These are phyloP conservation scores for Chloroceryle inda DNA, from an alignment of 2,797 vertebrate genomes.

Conservation along the genomic window DNA sequence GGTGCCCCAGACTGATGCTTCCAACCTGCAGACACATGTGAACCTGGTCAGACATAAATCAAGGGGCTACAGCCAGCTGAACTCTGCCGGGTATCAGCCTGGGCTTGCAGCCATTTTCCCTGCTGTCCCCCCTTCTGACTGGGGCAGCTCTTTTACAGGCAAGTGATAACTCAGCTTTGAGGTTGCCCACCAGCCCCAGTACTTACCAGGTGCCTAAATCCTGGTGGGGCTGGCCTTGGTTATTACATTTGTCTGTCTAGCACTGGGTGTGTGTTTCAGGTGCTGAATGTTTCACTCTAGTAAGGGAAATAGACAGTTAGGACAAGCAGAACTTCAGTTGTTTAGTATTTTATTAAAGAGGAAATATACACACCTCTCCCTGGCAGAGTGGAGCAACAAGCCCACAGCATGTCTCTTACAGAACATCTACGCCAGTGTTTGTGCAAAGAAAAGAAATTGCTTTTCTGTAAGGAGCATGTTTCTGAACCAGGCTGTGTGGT, in stretches of 20 bases:
- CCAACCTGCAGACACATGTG: background rate
- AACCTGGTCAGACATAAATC: background rate
- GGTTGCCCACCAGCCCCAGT: background rate
- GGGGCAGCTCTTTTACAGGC: background rate
- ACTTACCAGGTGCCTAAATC: too few relatives aligned
- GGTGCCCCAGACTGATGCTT: background rate
- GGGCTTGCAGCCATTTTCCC: background rate
- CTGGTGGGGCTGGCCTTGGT: too few relatives aligned
- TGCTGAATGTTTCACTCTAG: background rate
- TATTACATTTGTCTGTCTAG: background rate
- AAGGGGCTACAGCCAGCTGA: background rate
- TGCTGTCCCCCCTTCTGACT: fast-evolving
- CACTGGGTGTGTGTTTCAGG: background rate
- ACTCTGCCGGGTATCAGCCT: background rate
- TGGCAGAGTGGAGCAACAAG: background rate
- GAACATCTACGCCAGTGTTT: background rate
- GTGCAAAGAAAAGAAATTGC: slow-evolving; percentile 70
- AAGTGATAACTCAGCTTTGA: background rate
- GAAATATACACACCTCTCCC: slow-evolving; percentile 52
- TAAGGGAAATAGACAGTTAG: background rate
- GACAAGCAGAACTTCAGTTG: background rate
- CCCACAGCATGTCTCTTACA: background rate
- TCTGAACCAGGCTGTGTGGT: slow-evolving; percentile 30
- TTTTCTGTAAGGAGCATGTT: slow-evolving; percentile 45
- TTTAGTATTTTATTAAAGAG: slow-evolving; percentile 68